Evolutionary conservation across 2,113 vertebrate species (phyloP), one percentile per base, ranked within the genome.

Genomic region (Heterocephalus glaber): DNA sequence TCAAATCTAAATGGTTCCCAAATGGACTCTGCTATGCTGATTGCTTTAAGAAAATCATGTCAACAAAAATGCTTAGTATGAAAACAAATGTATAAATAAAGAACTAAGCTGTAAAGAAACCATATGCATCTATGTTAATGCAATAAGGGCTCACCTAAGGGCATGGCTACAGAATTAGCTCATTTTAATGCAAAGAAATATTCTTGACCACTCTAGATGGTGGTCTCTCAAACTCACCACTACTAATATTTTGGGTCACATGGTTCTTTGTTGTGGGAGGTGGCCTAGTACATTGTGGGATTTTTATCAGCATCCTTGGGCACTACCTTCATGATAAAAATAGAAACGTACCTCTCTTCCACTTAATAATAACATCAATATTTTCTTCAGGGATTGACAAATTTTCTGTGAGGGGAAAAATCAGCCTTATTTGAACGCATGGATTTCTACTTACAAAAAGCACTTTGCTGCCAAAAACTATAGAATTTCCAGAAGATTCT

Each of bases 71-170:
- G 6, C 2, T 49, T 72, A 63, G 26, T n/a, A 80, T 38, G 52
- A 92, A 87, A 83, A 60, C 14, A 60, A 92, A 9, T 82, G 9
- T 3, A 44, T 14, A 84, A n/a, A 56, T 84, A 80, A 49, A 93
- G 20, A 87, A 7, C 5, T 58, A 58, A n/a, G 2, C 20, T 38
- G 5, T 47, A 20, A 20, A 72, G 26, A 80, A 88, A 58, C 3
- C 44, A 47, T 28, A 44, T n/a, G 19, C 82, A 66, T 54, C 26
- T 28, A 58, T 61, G n/a, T 66, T 3, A 86, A 14, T 30, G 60
- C 26, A 58, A 30, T 26, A 10, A 0, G 2, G 7, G 72, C 77
- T 41, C 9, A 1, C 16, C 44, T 41, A 82, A 44, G 60, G 76
- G 1, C 66, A 47, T 14, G 6, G 1, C 38, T 44, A n/a, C 65